Percentiles rank a stretch among this genome's conserved stretches.
These are phyloP conservation scores for Morinoia aosen DNA, from an alignment of 2,888 invertebrate genomes.

Conservation along the genomic window DNA sequence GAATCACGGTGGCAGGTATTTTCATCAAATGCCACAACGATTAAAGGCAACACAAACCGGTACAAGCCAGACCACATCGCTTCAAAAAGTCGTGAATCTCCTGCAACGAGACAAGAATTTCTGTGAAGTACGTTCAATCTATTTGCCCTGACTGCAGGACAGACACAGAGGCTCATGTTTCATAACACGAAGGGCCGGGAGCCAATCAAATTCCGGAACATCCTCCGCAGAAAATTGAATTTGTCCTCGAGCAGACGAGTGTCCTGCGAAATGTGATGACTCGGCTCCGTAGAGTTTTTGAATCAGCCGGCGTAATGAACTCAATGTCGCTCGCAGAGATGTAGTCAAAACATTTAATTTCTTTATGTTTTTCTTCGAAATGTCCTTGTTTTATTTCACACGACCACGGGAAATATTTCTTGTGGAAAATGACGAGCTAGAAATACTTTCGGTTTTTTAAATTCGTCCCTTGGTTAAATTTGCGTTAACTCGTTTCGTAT, in stretches of 20 bases:
- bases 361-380: too few species aligned
- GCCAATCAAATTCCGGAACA: background rate
- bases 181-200: background rate
- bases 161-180: conserved; percentile 9
- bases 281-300: background rate
- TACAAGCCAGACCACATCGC: background rate
- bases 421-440: too few species aligned
- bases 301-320: background rate
- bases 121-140: background rate
- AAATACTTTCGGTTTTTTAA: too few species aligned
- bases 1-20: background rate
- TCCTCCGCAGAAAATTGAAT: background rate
- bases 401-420: too few species aligned
- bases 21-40: background rate
- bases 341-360: background rate
- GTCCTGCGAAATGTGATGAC: background rate
- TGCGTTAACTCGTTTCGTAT: too few species aligned
- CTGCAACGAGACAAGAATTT: background rate
- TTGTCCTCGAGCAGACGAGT: background rate
- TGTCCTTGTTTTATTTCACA: too few species aligned
- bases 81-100: background rate
- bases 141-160: background rate
- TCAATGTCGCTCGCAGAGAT: background rate
- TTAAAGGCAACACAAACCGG: background rate
- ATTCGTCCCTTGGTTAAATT: too few species aligned